Base-by-base conservation (phyloP, 1,140 invertebrate genomes). In the Ctenoplectra terminalis region DNA sequence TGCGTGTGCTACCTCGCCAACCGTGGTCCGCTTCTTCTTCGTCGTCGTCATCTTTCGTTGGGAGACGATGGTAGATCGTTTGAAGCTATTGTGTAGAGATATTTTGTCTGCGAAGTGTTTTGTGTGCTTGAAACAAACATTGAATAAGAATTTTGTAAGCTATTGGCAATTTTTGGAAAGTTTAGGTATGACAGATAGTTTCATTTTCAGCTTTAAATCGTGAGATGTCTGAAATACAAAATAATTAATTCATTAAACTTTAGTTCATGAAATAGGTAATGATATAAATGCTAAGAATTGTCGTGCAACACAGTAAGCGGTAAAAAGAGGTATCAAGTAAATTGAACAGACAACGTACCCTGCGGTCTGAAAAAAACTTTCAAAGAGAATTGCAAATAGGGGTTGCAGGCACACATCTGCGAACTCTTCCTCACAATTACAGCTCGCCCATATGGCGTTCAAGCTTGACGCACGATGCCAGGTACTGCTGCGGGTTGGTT, bases 1-100 rank as follows among this genome's bases (percentile, higher is more conserved):
- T 56, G 77, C 56, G 48, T 52, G 56, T 63, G 82, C 82, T 84
- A 81, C 74, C 56, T 83, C 63, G 66, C 73, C 67, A 78, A 29
- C 52, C 58, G 58, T 70, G 66, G 71, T 64, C 66, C 71, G 64
- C 64, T 83, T 74, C 72, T 70, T 54, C 82, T 69, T 74, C 70
- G 40, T 75, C n/a, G 58, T 69, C 63, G 20, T 43, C 63, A 46
- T 29, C 43, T 61, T 23, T 61, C 58, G 5, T 37, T 26, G 15
- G 23, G 17, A 54, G 52, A n/a, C 52, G 52, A 23, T n/a, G 52
- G 23, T 54, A 23, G 23, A 54, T 54, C 52, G 52, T 54, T 54
- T 37, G n/a, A 37, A n/a, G n/a, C n/a, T 17, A 29, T 17, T 60
- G 23, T 15, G 34, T 20, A 61, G 34, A 23, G 34, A 20, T 15